Percentiles rank a stretch among this genome's conserved stretches.
phyloP scores from a whole-genome alignment of 2,797 vertebrate species.

The Acomys russatus region DNA sequence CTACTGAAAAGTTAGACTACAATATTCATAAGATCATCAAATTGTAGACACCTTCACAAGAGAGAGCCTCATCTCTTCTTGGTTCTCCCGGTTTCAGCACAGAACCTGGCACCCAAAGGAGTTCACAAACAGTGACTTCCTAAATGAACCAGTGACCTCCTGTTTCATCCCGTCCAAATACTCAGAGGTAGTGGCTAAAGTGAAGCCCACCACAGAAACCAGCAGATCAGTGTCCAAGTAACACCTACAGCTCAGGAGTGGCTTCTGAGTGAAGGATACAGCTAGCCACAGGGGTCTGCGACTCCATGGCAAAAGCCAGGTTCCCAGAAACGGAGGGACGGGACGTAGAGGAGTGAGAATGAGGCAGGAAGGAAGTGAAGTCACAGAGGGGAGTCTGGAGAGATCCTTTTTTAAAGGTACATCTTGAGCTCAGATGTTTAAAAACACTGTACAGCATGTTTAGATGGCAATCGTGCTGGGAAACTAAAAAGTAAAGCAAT shows the following conservation, averaged over 20 bases:
- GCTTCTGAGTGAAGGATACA: neutral
- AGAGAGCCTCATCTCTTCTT: constrained; percentile 5
- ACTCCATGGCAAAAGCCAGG: neutral
- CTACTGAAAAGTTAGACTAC: constrained; percentile 28
- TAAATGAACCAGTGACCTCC: constrained; percentile 3
- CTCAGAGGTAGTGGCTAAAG: neutral
- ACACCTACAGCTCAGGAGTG: neutral
- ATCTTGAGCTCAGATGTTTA: constrained; percentile 67
- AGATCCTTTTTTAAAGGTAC: constrained; percentile 34
- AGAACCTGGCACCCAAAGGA: neutral
- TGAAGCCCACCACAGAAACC: constrained; percentile 26
- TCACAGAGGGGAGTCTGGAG: neutral
- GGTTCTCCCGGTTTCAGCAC: neutral
- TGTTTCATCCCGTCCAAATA: constrained; percentile 6
- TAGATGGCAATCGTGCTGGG: neutral
- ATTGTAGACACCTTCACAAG: constrained; percentile 19
- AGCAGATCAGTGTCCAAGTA: neutral
- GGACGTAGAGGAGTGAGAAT: neutral
- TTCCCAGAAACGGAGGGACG: neutral
- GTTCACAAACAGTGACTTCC: constrained; percentile 21
- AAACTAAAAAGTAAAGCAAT: constrained; percentile 54
- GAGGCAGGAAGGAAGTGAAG: constrained; percentile 58
- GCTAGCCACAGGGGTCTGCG: neutral
- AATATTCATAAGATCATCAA: constrained; percentile 13
- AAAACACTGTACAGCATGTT: constrained; percentile 50